phyloP scores from a whole-genome alignment of 2,888 invertebrate species.

The Stenoptilia bipunctidactyla region DNA sequence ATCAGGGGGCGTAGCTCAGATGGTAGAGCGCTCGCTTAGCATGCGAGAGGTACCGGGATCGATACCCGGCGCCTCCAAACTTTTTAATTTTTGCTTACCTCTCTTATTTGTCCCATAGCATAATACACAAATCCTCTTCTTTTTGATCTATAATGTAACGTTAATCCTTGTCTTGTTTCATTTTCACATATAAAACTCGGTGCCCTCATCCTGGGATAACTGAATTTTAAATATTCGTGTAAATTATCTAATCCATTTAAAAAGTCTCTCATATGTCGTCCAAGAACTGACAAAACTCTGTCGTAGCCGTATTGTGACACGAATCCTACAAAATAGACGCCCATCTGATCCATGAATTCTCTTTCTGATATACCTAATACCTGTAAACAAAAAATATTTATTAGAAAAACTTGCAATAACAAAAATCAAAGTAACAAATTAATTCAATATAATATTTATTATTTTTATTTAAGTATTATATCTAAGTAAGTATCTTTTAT shows the following conservation, averaged over 20 bases:
- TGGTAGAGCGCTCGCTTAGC: constrained; percentile 72
- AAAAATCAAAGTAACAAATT: too few species aligned
- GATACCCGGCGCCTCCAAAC: constrained; percentile 39
- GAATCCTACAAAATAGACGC: constrained; percentile 92
- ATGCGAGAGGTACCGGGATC: constrained; percentile 71
- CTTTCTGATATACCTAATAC: constrained; percentile 88
- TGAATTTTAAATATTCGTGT: constrained; percentile 97
- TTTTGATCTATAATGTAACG: constrained; percentile 93
- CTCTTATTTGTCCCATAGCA: constrained; percentile 95
- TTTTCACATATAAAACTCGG: constrained; percentile 98
- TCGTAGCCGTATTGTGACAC: constrained; percentile 97
- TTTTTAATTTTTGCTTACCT: constrained; percentile 57
- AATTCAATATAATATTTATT: too few species aligned
- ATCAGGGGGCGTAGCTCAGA: constrained; percentile 67
- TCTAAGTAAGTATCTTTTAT: too few species aligned
- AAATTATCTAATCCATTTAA: constrained; percentile 96
- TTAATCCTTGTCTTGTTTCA: constrained; percentile 91
- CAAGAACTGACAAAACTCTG: constrained; percentile 88
- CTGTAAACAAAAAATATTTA: constrained; percentile 49
- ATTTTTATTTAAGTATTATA: too few species aligned
- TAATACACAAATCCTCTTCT: constrained; percentile 95
- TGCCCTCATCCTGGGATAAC: constrained; percentile 89
- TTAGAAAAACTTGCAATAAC: too few species aligned
- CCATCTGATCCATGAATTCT: constrained; percentile 95
- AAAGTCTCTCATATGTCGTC: constrained; percentile 95